Evolutionary conservation across 2,888 invertebrate genomes (phyloP), one percentile per base, ranked within the genome.

Genomic region (Syritta pipiens): DNA sequence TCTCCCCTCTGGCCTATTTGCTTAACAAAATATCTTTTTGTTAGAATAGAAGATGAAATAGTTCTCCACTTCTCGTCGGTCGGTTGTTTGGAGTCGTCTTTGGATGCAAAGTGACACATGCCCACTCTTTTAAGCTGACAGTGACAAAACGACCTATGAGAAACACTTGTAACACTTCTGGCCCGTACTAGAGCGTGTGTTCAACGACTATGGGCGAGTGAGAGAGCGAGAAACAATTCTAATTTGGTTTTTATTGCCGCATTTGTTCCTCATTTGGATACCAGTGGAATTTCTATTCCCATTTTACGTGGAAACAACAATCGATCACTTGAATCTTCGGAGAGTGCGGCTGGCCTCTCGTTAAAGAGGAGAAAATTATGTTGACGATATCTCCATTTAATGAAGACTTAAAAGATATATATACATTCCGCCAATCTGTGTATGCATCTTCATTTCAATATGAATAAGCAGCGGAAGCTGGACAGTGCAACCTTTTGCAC

Each of bases 71-170:
- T 71, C 71, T 53, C 30, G 48, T 74, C 37, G 24, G 3, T 10
- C 14, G 37, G 22, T 5, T 4, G 12, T 59, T 46, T 9, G 35
- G 30, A 10, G 51, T 14, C 53, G 20, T 59, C n/a, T 76, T 28
- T 37, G 14, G 53, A 55, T 65, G 59, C 46, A 71, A 71, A 71
- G 65, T 72, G 72, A 77, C 59, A 77, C 77, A 65, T 71, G 71
- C 48, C 62, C 55, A 77, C 60, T 55, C 60, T 71, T 72, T 55
- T 28, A 55, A 59, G 65, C 53, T 77, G 77, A 77, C 77, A 77
- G 32, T 77, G 77, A 77, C 59, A 77, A 72, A 77, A 71, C 65
- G 77, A 67, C 55, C 60, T 67, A 53, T 51, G 37, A 60, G 49
- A 59, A 60, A 69, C 69, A 72, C 59, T 72, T 77, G 60, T 65